These are phyloP conservation scores for Pyrgilauda ruficollis DNA, from an alignment of 2,113 vertebrate species.

Conservation along the genomic window DNA sequence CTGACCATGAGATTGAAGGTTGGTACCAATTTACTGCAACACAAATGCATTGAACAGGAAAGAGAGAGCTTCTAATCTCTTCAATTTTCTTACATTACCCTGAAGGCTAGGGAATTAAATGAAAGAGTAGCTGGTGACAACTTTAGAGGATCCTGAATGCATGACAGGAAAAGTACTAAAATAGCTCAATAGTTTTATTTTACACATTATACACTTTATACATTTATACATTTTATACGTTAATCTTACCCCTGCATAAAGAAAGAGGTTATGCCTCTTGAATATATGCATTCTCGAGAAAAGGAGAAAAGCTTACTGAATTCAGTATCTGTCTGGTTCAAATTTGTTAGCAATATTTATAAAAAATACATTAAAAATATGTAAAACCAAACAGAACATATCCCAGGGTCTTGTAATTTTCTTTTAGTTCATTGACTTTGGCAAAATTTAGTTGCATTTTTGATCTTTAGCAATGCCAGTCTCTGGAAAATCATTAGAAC, in stretches of 20 bases:
- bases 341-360: background rate
- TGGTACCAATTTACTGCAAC: conserved; percentile 73
- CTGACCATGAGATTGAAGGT: conserved; percentile 74
- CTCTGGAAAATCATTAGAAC: background rate
- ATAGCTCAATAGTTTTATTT: conserved; percentile 69
- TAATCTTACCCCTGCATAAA: conserved; percentile 58
- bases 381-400: background rate
- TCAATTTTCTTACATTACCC: conserved; percentile 79
- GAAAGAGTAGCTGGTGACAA: conserved; percentile 73
- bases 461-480: background rate
- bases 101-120: conserved; percentile 77
- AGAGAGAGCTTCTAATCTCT: conserved; percentile 72
- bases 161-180: conserved; percentile 73
- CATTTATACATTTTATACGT: background rate
- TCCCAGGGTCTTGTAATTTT: background rate
- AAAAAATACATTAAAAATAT: background rate
- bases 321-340: background rate
- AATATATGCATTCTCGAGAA: background rate
- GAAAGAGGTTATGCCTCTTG: conserved; percentile 31
- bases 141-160: conserved; percentile 65
- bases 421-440: background rate
- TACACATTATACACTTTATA: background rate
- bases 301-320: background rate
- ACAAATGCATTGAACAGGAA: conserved; percentile 74
- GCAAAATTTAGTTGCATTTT: background rate